phyloP scores from a whole-genome alignment of 2,797 vertebrate genomes.

The Lepus oiostolus region DNA sequence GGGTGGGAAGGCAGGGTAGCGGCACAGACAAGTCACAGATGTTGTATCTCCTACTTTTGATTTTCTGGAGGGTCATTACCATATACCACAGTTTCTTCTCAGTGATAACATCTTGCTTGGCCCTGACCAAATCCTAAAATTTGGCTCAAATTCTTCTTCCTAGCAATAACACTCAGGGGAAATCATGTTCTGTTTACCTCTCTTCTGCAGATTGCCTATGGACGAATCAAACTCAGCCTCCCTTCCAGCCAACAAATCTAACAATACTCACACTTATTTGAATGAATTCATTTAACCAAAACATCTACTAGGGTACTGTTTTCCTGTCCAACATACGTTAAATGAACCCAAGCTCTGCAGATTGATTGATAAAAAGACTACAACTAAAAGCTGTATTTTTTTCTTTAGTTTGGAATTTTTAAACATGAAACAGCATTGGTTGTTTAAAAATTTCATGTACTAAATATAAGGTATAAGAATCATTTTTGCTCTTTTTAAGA shows the following conservation, averaged over 20 bases:
- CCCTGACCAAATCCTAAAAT: constrained; percentile 29
- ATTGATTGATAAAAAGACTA: constrained; percentile 45
- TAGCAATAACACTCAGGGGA: background rate
- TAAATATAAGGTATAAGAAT: constrained; percentile 46
- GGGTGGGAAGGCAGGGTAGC: background rate
- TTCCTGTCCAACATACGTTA: background rate
- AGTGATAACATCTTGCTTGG: background rate
- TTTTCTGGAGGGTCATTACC: background rate
- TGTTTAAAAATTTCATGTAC: constrained; percentile 41
- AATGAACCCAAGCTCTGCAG: background rate
- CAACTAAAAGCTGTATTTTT: background rate
- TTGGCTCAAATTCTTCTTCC: constrained; percentile 17
- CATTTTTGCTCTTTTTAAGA: constrained; percentile 41
- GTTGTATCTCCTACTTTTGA: constrained; percentile 11
- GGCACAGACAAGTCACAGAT: background rate
- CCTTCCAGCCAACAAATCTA: constrained; percentile 13
- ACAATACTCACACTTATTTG: constrained; percentile 36
- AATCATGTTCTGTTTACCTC: background rate
- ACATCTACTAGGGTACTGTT: background rate
- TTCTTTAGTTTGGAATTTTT: constrained; percentile 28
- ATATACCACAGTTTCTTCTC: constrained; percentile 10
- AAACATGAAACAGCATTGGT: constrained; percentile 22
- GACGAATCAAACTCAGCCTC: constrained; percentile 2
- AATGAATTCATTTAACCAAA: constrained; percentile 18
- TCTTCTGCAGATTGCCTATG: constrained; percentile 28